Evolutionary conservation across 2,888 invertebrate species (phyloP), one percentile per base, ranked within the genome.

Genomic region (Drosophila nigricruria): DNA sequence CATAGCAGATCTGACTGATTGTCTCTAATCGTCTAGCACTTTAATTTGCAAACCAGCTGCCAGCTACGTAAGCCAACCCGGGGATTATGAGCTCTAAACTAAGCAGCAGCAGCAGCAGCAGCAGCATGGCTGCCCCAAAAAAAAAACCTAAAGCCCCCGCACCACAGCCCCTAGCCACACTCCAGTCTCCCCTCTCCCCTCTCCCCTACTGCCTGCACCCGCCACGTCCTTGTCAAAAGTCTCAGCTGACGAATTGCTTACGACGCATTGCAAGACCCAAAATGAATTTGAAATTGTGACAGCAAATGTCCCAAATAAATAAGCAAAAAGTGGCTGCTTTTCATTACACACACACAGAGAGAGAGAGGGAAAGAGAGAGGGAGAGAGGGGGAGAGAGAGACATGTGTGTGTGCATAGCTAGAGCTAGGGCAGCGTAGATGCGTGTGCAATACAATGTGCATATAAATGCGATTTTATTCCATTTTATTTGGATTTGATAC

Each of bases 261-360:
- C 70, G 50, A 58, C 60, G 75, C 76, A 56, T 53, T 57, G 79
- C 56, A 69, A 53, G 59, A 79, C 70, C 80, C 73, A 68, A 77
- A 81, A 70, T 81, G 81, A 86, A 81, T 82, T 82, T 87, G 54
- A 82, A 80, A 89, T 87, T 87, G 87, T 82, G 89, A 77, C 82
- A 83, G 76, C 69, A 86, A 83, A 67, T 73, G 73, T 80, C 70
- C 69, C 72, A 70, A 80, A 73, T 72, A 82, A 82, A 86, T 88
- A 80, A 82, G 73, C 87, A 83, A 77, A 67, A 73, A 73, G 65
- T 70, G 65, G 77, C 63, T 64, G 56, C 60, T 63, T 67, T 70
- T 61, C 70, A 79, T 79, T 79, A 62, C 53, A 54, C 10, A 20
- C 42, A 47, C 10, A 47, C 5, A 25, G 4, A 25, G 16, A 25